phyloP scores from a whole-genome alignment of 2,888 invertebrate genomes.

The Drosophila leonis region DNA sequence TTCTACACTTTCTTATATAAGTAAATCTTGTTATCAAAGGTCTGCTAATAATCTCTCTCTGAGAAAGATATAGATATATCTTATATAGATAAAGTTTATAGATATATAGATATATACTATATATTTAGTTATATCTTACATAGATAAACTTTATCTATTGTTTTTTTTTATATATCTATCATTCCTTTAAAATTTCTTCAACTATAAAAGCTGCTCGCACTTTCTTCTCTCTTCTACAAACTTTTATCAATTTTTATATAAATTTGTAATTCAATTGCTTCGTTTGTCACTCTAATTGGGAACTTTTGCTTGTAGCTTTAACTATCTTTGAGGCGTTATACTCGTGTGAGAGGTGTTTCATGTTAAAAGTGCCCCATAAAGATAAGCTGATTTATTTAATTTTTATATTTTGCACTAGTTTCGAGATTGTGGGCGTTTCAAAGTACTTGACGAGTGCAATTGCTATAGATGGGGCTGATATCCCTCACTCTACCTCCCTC shows the following conservation, averaged over 20 bases:
- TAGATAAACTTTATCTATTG: not conserved
- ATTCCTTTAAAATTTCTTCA: not conserved
- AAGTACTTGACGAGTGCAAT: slow-evolving; percentile 27
- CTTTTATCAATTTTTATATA: not conserved
- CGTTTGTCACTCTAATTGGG: slow-evolving; percentile 2
- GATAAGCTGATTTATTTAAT: slow-evolving; percentile 37
- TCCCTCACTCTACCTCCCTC: slow-evolving; percentile 9
- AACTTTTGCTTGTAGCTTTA: not conserved
- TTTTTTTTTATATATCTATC: not conserved
- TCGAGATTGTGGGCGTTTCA: slow-evolving; percentile 27
- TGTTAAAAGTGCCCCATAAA: slow-evolving; percentile 39
- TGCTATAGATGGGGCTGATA: slow-evolving; percentile 13
- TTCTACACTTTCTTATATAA: not conserved
- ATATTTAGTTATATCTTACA: too few relatives aligned
- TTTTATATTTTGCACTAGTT: slow-evolving; percentile 15
- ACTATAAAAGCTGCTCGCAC: not conserved
- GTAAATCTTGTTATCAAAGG: not conserved
- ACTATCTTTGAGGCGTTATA: slow-evolving; percentile 17
- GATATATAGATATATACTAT: not conserved
- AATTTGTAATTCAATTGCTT: not conserved
- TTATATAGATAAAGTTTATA: not conserved
- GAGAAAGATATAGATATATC: not conserved
- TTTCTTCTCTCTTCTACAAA: not conserved
- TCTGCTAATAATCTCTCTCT: not conserved
- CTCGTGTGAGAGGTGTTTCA: slow-evolving; percentile 8